These are phyloP conservation scores for Hippoglossus stenolepis DNA, from an alignment of 2,113 vertebrate genomes.

Conservation along the genomic window DNA sequence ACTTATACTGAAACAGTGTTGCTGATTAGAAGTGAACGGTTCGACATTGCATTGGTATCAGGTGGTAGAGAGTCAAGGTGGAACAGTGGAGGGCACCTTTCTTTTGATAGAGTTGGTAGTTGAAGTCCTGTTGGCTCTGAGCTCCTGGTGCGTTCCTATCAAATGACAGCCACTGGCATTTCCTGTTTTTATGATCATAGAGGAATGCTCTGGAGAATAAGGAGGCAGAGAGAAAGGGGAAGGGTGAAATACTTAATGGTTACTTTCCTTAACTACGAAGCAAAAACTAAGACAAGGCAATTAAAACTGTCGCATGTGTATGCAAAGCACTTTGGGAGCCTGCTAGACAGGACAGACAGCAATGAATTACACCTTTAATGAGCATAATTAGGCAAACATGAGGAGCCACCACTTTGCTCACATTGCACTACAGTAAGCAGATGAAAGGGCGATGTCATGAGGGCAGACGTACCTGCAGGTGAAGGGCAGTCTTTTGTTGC, in stretches of 20 bases:
- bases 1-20: background rate
- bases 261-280: background rate
- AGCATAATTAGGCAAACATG: background rate
- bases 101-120: conserved; percentile 95
- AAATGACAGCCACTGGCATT: conserved; percentile 95
- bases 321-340: background rate
- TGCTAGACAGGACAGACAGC: background rate
- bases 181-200: conserved; percentile 84
- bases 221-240: conserved; percentile 11
- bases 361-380: background rate
- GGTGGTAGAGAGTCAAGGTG: background rate
- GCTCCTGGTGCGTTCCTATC: conserved; percentile 90
- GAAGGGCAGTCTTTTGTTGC: conserved; percentile 89
- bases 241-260: conserved; percentile 9
- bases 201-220: conserved; percentile 81
- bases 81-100: conserved; percentile 88
- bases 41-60: background rate
- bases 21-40: background rate
- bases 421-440: background rate
- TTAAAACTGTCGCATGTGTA: background rate
- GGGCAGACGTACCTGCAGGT: conserved; percentile 90
- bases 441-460: background rate
- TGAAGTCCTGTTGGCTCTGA: conserved; percentile 87
- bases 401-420: background rate
- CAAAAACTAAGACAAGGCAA: background rate